Conservation (phyloP, 1,140 invertebrate genomes). For the Sminthurinus signatus region DNA sequence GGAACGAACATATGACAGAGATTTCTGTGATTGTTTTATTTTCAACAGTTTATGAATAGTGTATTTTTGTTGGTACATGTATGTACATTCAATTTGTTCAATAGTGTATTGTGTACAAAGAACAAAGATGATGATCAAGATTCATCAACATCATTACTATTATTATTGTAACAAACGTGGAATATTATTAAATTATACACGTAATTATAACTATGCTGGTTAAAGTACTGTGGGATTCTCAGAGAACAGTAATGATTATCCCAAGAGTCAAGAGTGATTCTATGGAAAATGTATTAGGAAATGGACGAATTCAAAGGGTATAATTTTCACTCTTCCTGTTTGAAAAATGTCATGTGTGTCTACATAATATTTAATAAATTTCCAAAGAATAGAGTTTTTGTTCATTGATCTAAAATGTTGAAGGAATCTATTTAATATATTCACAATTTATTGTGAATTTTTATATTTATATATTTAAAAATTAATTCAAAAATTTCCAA, state of each 20-base stretch:
- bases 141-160: not conserved
- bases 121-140: not conserved
- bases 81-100: not conserved
- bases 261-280: too few relatives aligned
- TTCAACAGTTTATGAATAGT: not conserved
- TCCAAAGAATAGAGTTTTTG: too few relatives aligned
- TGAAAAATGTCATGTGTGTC: too few relatives aligned
- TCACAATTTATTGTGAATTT: not conserved
- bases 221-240: conserved; percentile 16
- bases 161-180: not conserved
- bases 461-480: not conserved
- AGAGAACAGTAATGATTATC: not conserved
- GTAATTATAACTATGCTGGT: conserved; percentile 12
- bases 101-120: not conserved
- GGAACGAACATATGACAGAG: too few relatives aligned
- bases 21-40: too few relatives aligned
- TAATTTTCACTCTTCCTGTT: too few relatives aligned
- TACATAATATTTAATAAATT: too few relatives aligned
- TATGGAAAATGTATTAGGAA: too few relatives aligned
- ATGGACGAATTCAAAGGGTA: too few relatives aligned
- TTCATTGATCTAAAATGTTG: too few relatives aligned
- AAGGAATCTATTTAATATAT: too few relatives aligned
- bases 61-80: not conserved
- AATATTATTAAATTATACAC: not conserved
- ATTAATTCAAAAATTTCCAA: not conserved